Evolutionary conservation across 2,888 invertebrate species (phyloP).

Genomic region (Encarsia formosa): DNA sequence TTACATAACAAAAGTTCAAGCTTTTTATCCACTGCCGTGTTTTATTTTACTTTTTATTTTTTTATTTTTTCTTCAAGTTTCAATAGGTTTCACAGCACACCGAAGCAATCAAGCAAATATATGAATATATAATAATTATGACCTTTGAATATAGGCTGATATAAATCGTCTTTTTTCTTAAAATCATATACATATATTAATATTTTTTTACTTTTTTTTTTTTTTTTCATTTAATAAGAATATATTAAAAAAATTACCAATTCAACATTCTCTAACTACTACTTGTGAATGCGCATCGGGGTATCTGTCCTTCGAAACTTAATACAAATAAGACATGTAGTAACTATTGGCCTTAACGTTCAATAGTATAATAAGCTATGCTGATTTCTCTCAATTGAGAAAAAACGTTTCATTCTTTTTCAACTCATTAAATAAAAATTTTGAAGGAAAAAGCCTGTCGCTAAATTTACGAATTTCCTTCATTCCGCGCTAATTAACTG

Average conservation of each 20-base stretch:
- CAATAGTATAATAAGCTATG: constrained; percentile 24
- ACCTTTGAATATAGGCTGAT: constrained; percentile 30
- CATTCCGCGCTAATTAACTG: constrained; percentile 47
- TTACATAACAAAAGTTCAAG: constrained; percentile 44
- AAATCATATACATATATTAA: constrained; percentile 25
- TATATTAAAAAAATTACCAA: constrained; percentile 22
- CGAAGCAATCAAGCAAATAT: constrained; percentile 35
- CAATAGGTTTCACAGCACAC: constrained; percentile 33
- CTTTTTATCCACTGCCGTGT: constrained; percentile 29
- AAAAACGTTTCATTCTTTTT: constrained; percentile 7
- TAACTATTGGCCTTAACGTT: constrained; percentile 26
- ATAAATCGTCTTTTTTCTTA: constrained; percentile 23
- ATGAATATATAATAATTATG: constrained; percentile 29
- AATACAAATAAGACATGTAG: constrained; percentile 22
- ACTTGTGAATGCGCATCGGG: constrained; percentile 27
- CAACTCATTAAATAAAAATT: constrained; percentile 20
- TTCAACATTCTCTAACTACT: constrained; percentile 25
- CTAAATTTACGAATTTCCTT: constrained; percentile 21
- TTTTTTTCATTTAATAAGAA: constrained; percentile 22
- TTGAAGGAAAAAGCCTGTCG: constrained; percentile 3
- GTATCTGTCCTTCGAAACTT: constrained; percentile 27
- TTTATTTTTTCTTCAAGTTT: constrained; percentile 28
- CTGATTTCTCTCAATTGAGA: constrained; percentile 20
- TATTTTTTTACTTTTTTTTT: constrained; percentile 18
- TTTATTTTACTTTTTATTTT: too few species aligned